A percentile compares a stretch with the other conserved stretches of the same genome.
phyloP scores from a whole-genome alignment of 2,113 vertebrate genomes.

The Hippolais icterina region DNA sequence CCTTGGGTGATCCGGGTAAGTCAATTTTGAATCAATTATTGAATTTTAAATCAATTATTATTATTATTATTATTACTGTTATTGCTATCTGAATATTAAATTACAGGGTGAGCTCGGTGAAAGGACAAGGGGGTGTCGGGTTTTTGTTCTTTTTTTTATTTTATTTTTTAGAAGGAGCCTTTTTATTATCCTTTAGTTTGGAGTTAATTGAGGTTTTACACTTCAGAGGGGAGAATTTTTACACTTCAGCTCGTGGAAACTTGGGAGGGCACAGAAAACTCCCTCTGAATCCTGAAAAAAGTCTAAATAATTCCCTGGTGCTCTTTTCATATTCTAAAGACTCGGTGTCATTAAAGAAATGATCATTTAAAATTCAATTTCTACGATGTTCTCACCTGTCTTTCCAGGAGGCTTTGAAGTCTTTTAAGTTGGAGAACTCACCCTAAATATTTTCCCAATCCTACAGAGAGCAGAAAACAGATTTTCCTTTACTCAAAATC shows the following conservation, averaged over 20 bases:
- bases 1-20: constrained; percentile 51
- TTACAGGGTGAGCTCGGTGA: neutral
- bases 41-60: constrained; percentile 22
- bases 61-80: neutral
- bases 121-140: neutral
- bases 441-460: neutral
- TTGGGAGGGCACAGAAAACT: neutral
- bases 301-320: neutral
- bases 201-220: neutral
- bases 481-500: neutral
- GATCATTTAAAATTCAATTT: neutral
- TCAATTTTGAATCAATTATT: constrained; percentile 31
- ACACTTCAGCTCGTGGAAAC: neutral
- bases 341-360: neutral
- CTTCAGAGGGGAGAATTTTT: neutral
- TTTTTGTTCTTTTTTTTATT: too few species aligned
- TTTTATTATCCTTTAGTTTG: neutral
- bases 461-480: neutral
- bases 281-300: neutral
- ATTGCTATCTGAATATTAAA: neutral
- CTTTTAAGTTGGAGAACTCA: neutral
- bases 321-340: neutral
- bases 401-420: neutral
- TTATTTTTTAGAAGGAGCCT: neutral
- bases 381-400: neutral